A percentile compares a stretch with the other conserved stretches of the same genome.
Conservation (phyloP, 2,113 vertebrate species). For the Pomatorhinus ruficollis region DNA sequence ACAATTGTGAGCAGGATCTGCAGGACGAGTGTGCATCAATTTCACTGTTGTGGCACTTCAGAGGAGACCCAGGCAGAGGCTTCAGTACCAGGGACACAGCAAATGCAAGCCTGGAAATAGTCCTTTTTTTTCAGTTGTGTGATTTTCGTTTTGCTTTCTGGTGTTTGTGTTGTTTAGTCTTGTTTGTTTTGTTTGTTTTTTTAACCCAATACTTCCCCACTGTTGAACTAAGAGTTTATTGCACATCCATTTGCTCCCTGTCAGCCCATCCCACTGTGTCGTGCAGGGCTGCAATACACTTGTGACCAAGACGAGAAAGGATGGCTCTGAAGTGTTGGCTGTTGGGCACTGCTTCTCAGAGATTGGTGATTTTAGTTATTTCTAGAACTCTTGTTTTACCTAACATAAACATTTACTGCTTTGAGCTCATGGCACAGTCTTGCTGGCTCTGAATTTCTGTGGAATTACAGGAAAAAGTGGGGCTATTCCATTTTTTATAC, state of each 20-base stretch:
- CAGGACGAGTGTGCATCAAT: neutral
- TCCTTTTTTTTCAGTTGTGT: neutral
- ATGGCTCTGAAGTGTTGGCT: neutral
- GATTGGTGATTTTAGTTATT: neutral
- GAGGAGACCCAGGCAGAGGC: accelerated
- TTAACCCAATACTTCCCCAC: neutral
- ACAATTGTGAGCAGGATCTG: neutral
- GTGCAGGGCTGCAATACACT: neutral
- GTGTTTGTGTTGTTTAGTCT: neutral
- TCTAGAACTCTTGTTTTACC: neutral
- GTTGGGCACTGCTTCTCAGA: neutral
- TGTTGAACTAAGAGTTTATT: constrained; percentile 9
- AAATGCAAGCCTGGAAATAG: neutral
- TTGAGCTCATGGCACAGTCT: neutral
- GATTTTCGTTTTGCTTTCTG: neutral
- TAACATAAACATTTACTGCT: neutral
- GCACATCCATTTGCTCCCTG: constrained; percentile 1
- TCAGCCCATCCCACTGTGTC: neutral
- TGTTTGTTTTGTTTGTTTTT: neutral
- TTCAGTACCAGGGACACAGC: neutral
- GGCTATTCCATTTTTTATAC: neutral
- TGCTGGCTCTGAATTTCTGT: neutral
- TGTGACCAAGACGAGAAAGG: neutral
- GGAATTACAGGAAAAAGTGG: neutral
- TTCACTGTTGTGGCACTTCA: neutral